Conservation (phyloP, 2,888 invertebrate species). For the Lochmaea crataegi region DNA sequence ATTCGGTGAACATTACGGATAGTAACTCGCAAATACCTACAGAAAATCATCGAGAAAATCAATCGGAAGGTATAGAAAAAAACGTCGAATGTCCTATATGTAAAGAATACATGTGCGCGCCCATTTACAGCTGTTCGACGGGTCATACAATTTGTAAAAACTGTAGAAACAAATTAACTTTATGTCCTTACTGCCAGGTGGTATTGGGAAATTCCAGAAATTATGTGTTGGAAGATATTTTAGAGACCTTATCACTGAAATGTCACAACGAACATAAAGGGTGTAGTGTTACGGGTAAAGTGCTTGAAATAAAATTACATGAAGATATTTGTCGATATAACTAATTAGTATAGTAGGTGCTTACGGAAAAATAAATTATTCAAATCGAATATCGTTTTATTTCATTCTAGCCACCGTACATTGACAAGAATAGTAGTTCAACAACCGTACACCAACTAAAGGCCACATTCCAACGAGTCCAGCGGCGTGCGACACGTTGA, state of each 20-base stretch:
- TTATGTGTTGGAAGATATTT: constrained; percentile 54
- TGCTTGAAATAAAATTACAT: constrained; percentile 43
- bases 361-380: constrained; percentile 7
- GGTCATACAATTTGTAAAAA: constrained; percentile 57
- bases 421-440: too few species aligned
- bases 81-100: constrained; percentile 58
- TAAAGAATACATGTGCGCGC: constrained; percentile 56
- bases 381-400: neutral
- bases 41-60: neutral
- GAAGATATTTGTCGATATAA: constrained; percentile 41
- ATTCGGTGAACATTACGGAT: constrained; percentile 33
- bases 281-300: constrained; percentile 47
- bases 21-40: neutral
- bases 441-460: too few species aligned
- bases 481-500: too few species aligned
- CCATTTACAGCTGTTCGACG: constrained; percentile 56
- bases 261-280: constrained; percentile 53
- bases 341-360: constrained; percentile 6
- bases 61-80: constrained; percentile 29
- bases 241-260: constrained; percentile 49
- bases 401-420: neutral
- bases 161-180: constrained; percentile 49
- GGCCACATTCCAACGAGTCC: too few species aligned
- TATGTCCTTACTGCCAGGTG: constrained; percentile 55
- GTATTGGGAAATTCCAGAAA: constrained; percentile 53